Evolutionary conservation across 2,888 invertebrate species (phyloP), one percentile per base, ranked within the genome.

Genomic region (Adineta ricciae): DNA sequence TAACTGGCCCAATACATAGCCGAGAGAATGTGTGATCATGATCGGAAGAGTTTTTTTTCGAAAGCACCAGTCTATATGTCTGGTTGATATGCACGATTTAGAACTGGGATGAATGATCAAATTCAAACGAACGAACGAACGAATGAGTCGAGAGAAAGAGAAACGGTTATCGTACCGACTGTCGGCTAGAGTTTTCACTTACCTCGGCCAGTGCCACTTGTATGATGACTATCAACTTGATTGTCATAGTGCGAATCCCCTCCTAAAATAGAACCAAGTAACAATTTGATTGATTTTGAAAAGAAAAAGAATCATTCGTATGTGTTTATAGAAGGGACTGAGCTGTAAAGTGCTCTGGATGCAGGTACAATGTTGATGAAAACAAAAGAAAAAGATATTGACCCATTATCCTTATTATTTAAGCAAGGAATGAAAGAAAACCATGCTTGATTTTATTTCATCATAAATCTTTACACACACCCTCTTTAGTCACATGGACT

Each of bases 191-290:
- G n/a, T 78, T 41, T 46, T 46, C n/a, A 78, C 78, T 78, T 41
- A 78, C 78, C 78, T 78, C 78, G 78, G 24, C 36, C 27, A 64
- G 32, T 32, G 19, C 19, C 16, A 32, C 64, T 64, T 64, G 64
- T 64, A 64, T 64, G 14, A 9, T 32, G 32, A 36, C 41, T 78
- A 78, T 78, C 78, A 8, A 41, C 78, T 41, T 78, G 38, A 41
- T 78, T 41, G 16, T 78, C 78, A 78, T 78, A 78, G 5, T 78
- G 78, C 9, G 78, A 78, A 78, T 78, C 78, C 38, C 78, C 41
- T 11, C 78, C 78, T 78, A 24, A 64, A 64, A 19, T 5, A 64
- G 32, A 46, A 46, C 46, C 46, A 46, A 46, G 11, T 46, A 8
- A 8, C 46, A 46, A 46, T 46, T 11, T 32, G 32, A 27, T 27